These are phyloP conservation scores for Smittia sp. DNA, from an alignment of 2,888 invertebrate genomes.

Conservation along the genomic window DNA sequence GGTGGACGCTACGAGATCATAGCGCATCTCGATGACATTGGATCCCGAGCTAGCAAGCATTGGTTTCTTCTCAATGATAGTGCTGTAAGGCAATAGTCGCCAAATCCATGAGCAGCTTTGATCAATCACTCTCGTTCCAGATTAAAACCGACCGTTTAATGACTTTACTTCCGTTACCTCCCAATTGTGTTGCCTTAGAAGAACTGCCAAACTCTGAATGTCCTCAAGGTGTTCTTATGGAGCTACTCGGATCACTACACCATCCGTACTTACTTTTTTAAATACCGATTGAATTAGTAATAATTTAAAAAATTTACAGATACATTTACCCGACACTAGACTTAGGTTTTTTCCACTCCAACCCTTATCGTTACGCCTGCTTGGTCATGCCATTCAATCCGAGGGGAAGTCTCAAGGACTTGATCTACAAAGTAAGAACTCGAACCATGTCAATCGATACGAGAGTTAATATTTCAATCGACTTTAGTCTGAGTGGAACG, in stretches of 20 bases:
- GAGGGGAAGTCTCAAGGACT: constrained; percentile 82
- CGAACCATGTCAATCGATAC: constrained; percentile 44
- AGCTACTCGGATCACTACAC: constrained; percentile 79
- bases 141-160: constrained; percentile 54
- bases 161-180: constrained; percentile 53
- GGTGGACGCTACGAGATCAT: constrained; percentile 73
- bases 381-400: constrained; percentile 80
- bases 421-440: constrained; percentile 75
- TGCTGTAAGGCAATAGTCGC: constrained; percentile 55
- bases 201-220: constrained; percentile 61
- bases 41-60: constrained; percentile 80
- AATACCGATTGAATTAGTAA: no score
- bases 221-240: constrained; percentile 67
- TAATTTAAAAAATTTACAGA: no score
- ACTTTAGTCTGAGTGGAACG: constrained; percentile 71
- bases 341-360: constrained; percentile 66
- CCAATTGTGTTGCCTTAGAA: constrained; percentile 54
- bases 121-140: constrained; percentile 44
- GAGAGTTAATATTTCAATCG: neutral
- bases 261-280: no score
- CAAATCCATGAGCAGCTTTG: neutral
- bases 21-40: constrained; percentile 77
- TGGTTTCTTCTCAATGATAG: constrained; percentile 89
- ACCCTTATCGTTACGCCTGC: constrained; percentile 63
- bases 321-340: constrained; percentile 83